phyloP scores from a whole-genome alignment of 2,113 vertebrate species.

The Amblyornis subalaris region DNA sequence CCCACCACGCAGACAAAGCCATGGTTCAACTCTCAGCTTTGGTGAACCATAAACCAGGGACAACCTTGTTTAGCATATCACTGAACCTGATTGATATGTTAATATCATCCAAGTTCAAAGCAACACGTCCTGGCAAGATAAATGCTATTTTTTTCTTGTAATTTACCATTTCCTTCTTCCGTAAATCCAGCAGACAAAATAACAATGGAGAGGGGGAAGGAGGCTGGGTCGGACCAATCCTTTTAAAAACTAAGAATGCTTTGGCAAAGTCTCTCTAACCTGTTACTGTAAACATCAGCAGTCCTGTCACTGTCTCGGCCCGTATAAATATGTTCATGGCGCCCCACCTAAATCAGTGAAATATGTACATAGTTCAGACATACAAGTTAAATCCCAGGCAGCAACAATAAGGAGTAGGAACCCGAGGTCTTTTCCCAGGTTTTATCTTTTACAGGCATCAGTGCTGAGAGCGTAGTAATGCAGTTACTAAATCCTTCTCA shows the following conservation, averaged over 20 bases:
- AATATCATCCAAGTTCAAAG: constrained; percentile 70
- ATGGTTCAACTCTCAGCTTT: not conserved
- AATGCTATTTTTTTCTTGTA: constrained; percentile 68
- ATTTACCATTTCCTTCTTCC: constrained; percentile 80
- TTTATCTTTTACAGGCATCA: constrained; percentile 82
- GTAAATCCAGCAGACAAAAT: constrained; percentile 69
- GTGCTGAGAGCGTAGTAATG: constrained; percentile 68
- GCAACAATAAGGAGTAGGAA: constrained; percentile 80
- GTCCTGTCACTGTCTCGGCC: constrained; percentile 60
- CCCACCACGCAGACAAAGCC: not conserved
- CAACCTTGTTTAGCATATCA: constrained; percentile 47
- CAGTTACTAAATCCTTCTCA: constrained; percentile 72
- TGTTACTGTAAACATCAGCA: constrained; percentile 77
- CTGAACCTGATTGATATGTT: constrained; percentile 58
- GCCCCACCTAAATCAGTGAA: constrained; percentile 72
- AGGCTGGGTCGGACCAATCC: constrained; percentile 55
- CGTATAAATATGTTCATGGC: constrained; percentile 38
- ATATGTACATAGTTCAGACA: constrained; percentile 71
- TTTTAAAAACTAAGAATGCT: constrained; percentile 70
- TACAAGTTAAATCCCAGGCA: constrained; percentile 70
- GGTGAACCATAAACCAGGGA: constrained; percentile 41
- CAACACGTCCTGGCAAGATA: constrained; percentile 66
- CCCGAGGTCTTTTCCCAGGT: constrained; percentile 80
- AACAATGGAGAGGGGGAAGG: constrained; percentile 71
- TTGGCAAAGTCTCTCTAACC: constrained; percentile 64